Evolutionary conservation across 2,797 vertebrate genomes (phyloP), one percentile per base, ranked within the genome.

Genomic region (Phoxinus dragarum): DNA sequence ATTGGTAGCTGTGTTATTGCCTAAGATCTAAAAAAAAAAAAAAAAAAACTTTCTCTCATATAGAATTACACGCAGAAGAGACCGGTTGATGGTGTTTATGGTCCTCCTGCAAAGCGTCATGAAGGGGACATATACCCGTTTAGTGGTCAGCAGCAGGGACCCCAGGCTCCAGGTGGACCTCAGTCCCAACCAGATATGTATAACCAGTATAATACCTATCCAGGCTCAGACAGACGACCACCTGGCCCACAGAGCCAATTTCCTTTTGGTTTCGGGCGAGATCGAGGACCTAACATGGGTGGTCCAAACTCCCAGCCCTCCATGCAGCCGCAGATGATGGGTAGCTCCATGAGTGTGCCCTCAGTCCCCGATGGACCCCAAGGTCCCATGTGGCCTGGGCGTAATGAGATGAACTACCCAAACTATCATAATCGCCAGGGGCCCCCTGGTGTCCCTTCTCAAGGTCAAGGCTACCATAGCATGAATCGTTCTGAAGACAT

Each of bases 401-500:
- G 98, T 86, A 96, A 96, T 40, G 98, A 99, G 82, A 97, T 99
- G 93, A 96, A 96, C 84, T 99, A 98, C 91, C 91, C 94, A 47
- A 97, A 95, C 93, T 99, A 97, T 64, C 95, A 97, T n/a, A 97
- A 96, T 86, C 95, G 98, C 86, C 98, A 97, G 93, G 97, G 95
- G 31, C 92, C 96, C 0, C 92, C 97, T 0, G 96, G 95, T 86
- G 92, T 95, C 19, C 95, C 97, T 0, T 93, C 96, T 71, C 98
- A 98, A 90, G 97, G 96, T 49, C 96, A 97, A 0, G 92, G 96
- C 0, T 99, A 97, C 90, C 97, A 98, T n/a, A 93, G 95, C 44
- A 97, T 98, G 91, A 97, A 96, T 91, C 97, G 98, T 92, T 97
- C 98, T 3, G 98, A 99, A 87, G 98, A 99, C 89, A 97, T 99